Conservation (phyloP, 2,888 invertebrate species). For the Diogma glabrata region DNA sequence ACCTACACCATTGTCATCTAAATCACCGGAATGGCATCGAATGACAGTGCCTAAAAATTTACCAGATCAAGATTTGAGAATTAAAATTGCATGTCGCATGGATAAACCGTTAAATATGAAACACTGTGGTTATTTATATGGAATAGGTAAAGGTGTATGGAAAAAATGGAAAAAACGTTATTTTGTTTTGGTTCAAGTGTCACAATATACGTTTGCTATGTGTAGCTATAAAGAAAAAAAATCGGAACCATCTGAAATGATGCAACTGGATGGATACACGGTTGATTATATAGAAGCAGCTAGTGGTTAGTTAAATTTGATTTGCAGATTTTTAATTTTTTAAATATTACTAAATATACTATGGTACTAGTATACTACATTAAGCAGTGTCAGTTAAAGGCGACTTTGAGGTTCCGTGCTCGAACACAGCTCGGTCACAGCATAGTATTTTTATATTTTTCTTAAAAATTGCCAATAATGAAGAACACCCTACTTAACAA, state of each 20-base stretch:
- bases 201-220: constrained; percentile 99
- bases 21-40: constrained; percentile 56
- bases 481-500: no score
- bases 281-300: constrained; percentile 98
- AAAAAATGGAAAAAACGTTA: constrained; percentile 99
- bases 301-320: constrained; percentile 57
- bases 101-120: constrained; percentile 99
- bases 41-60: constrained; percentile 93
- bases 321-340: background rate
- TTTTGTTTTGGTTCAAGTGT: constrained; percentile 96
- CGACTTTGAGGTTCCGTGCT: no score
- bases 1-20: constrained; percentile 78
- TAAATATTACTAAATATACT: no score
- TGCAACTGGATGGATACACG: constrained; percentile 98
- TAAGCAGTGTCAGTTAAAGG: no score
- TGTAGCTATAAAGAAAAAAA: constrained; percentile 99
- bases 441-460: no score
- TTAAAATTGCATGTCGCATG: constrained; percentile 96
- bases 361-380: no score
- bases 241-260: constrained; percentile 98
- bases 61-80: constrained; percentile 89
- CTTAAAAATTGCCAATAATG: no score
- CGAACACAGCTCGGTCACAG: no score
- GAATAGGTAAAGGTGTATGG: constrained; percentile 95
- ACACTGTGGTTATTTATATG: constrained; percentile 90